Evolutionary conservation across 1,140 invertebrate genomes (phyloP).

Genomic region (Diorhabda sublineata): DNA sequence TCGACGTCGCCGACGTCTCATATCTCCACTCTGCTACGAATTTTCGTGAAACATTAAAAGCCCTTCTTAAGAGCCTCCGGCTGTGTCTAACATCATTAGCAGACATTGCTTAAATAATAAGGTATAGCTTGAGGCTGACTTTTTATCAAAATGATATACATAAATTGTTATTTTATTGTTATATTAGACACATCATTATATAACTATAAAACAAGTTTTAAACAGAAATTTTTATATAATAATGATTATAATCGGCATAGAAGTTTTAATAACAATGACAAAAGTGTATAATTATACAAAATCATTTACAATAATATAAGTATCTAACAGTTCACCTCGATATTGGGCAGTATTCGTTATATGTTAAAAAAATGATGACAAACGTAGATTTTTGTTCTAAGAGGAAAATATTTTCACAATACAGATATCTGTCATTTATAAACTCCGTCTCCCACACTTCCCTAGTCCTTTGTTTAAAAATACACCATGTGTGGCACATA

Average conservation of each 20-base stretch:
- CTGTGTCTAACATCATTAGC: slow-evolving; percentile 9
- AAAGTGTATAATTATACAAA: too few relatives aligned
- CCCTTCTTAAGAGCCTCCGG: not conserved
- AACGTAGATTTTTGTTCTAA: not conserved
- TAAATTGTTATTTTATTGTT: not conserved
- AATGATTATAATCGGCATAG: not conserved
- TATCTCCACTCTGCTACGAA: slow-evolving; percentile 7
- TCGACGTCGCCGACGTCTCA: not conserved
- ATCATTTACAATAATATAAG: too few relatives aligned
- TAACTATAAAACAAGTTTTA: not conserved
- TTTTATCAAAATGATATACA: not conserved
- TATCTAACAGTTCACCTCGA: too few relatives aligned
- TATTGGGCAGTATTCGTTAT: not conserved
- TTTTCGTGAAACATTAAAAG: not conserved
- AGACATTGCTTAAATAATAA: slow-evolving; percentile 3
- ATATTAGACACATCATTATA: not conserved
- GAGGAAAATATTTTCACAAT: not conserved
- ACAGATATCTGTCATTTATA: too few relatives aligned
- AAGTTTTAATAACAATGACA: not conserved
- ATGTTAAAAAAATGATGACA: not conserved
- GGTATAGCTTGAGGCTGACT: too few relatives aligned
- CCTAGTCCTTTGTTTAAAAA: too few relatives aligned
- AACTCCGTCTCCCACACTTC: too few relatives aligned
- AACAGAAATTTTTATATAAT: not conserved
- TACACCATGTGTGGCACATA: too few relatives aligned